Base-by-base conservation (phyloP, 1,140 invertebrate genomes). In the Sycophila sp. region DNA sequence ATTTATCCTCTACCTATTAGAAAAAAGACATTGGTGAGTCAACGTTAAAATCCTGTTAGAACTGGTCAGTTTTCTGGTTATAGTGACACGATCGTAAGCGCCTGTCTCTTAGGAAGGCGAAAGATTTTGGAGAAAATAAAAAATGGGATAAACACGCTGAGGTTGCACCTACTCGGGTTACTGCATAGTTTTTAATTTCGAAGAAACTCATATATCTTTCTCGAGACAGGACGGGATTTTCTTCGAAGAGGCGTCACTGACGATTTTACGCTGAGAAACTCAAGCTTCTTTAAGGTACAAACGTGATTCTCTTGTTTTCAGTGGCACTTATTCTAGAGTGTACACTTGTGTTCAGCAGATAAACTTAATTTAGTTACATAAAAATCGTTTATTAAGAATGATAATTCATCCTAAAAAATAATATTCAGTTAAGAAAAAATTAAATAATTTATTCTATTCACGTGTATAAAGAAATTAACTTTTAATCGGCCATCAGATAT, bases 61-160 rank as follows among this genome's bases (percentile, higher is more conserved):
- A 10, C 11, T 53, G 56, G 60, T 58, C 60, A 70, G 51, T 70
- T 63, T 68, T 69, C 42, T 19, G 68, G 68, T 70, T 51, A 70
- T 7, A 22, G 34, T 8, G 28, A 22, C 42, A 51, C 8, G 2
- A 10, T 15, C 26, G 30, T 34, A 32, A 58, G 49, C 65, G 34
- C 45, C 65, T 49, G 66, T 40, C 38, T 17, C 17, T 40, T 34
- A 53, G 32, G 53, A 62, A 51, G 36, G 58, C 53, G 42, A 63
- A 26, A 26, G 68, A 69, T 69, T 63, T 69, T 69, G 22, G 42
- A 51, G 32, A 70, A 70, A 70, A 70, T 70, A 70, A 69, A 69
- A 69, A 70, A 70, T 70, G 60, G 68, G 68, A 70, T 70, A 70
- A 70, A 70, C 68, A 70, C 60, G 36, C 17, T 64, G 58, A 32